Evolutionary conservation across 2,797 vertebrate genomes (phyloP), one percentile per base, ranked within the genome.

Genomic region (Buceros bicornis): DNA sequence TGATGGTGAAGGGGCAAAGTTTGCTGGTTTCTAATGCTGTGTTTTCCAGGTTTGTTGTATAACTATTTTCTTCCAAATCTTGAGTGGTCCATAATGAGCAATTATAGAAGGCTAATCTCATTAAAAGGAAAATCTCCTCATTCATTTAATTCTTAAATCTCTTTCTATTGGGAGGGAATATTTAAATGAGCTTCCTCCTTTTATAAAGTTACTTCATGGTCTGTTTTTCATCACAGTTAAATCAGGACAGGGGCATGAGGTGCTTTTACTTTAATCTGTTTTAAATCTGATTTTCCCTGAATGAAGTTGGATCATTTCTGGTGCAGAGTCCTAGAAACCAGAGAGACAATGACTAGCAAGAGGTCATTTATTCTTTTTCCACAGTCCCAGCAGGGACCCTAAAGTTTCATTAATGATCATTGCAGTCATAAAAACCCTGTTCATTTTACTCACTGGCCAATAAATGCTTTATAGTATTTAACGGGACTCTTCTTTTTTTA

Each of bases 161-260:
- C 81, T 95, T 97, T 92, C 89, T 91, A 79, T 84, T 61, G 88
- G 94, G 93, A 95, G 90, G 90, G 84, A 93, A 79, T 95, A 95
- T 93, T 94, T 86, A 92, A 94, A 90, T 93, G 79, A 89, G 82
- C 84, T 97, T 91, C 94, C 94, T 96, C 40, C 79, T 43, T 79
- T 96, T 84, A 94, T 72, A 91, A 93, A 88, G 48, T 85, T 95
- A 91, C 86, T 87, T 87, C 54, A 69, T 89, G 69, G 88, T 93
- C 95, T 95, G 89, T 89, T 96, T 94, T 94, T 95, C 89, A 86
- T 96, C 90, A 94, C 80, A 88, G 86, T 93, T 94, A 94, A 95
- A 85, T 93, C 72, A 86, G 79, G 92, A 81, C 65, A 80, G 69
- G 84, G 73, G 88, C 91, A 94, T 74, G 56, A 96, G 93, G 56